Conservation (phyloP, 2,888 invertebrate genomes). For the Volucella bombylans region DNA sequence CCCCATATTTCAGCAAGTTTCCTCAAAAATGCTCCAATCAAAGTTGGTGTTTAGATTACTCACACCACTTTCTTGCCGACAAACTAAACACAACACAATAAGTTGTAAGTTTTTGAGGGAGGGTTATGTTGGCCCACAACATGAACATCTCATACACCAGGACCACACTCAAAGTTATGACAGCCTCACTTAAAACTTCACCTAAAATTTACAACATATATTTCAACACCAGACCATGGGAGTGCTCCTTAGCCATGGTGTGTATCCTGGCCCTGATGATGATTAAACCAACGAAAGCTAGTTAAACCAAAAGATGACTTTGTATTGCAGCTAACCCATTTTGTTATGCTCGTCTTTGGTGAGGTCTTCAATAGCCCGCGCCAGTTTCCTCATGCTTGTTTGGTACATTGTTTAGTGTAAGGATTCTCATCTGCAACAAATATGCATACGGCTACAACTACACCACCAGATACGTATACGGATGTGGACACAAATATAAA, state of each 20-base stretch:
- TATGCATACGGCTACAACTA: no score
- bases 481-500: conserved; percentile 39
- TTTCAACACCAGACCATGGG: neutral
- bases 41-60: no score
- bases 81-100: conserved; percentile 14
- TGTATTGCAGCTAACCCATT: conserved; percentile 51
- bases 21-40: no score
- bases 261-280: conserved; percentile 58
- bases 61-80: no score
- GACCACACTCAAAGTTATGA: conserved; percentile 57
- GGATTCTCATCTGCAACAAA: conserved; percentile 23
- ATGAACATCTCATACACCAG: conserved; percentile 55
- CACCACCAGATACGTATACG: neutral
- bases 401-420: conserved; percentile 43
- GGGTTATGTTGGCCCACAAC: conserved; percentile 28
- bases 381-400: conserved; percentile 24
- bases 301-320: conserved; percentile 66
- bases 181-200: conserved; percentile 61
- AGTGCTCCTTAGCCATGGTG: conserved; percentile 1
- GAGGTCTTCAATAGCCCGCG: conserved; percentile 58
- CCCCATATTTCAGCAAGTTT: no score
- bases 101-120: conserved; percentile 15
- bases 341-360: conserved; percentile 58
- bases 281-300: conserved; percentile 67
- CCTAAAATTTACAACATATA: conserved; percentile 52